Base-by-base conservation (phyloP, 2,113 vertebrate species). In the Myxocyprinus asiaticus region DNA sequence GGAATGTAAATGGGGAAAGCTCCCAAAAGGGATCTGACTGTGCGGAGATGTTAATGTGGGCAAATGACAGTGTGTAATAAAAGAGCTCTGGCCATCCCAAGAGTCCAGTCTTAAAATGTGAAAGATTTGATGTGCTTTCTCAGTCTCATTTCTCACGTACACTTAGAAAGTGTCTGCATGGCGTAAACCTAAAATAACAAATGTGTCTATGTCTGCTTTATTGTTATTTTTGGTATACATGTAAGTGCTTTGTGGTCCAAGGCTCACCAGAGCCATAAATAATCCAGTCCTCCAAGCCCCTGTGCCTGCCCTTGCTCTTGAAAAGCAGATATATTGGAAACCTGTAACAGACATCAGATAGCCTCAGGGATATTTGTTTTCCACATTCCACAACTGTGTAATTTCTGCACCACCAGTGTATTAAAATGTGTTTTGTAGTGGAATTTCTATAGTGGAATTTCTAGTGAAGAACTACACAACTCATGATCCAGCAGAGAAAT, bases 1-100 rank as follows among this genome's bases (percentile, higher is more conserved):
- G 75, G 22, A 81, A 89, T 88, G 75, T 83, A 84, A 88, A 89
- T 82, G 80, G 80, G 78, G 86, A 84, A 58, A 10, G 9, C 14
- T 71, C 64, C 53, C 77, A 82, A 70, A 77, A 66, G 79, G 3
- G 59, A 82, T 85, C 79, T 74, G 50, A 12, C 61, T 51, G 47
- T 17, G 76, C 84, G 67, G 84, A 15, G 17, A 79, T 63, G 55
- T 42, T 51, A 78, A 77, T 12, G 59, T 59, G 12, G 48, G 55
- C 3, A 70, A 69, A 48, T 17, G 22, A 33, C 22, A 15, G 42
- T 45, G 48, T 15, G 70, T 9, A 78, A 56, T 33, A 14, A 14
- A 55, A 51, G 9, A 47, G 76, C 48, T 64, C 6, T 53, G 14
- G 48, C 67, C 64, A 81, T 77, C 70, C 4, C 12, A 11, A 62